phyloP scores from a whole-genome alignment of 2,113 vertebrate genomes.

The Erpornis zantholeuca region DNA sequence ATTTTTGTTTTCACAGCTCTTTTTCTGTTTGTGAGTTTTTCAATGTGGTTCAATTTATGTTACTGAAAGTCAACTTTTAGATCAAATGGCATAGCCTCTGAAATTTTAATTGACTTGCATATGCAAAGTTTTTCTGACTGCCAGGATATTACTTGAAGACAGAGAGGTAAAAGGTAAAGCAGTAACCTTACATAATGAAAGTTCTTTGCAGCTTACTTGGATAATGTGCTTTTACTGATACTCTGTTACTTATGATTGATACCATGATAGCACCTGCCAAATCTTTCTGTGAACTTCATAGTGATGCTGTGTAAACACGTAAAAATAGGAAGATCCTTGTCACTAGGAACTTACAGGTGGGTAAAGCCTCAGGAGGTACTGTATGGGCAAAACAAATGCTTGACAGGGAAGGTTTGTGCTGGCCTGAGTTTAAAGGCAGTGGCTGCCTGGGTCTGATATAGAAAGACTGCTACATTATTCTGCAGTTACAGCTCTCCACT shows the following conservation, averaged over 20 bases:
- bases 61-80: neutral
- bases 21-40: neutral
- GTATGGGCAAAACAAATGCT: neutral
- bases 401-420: neutral
- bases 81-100: neutral
- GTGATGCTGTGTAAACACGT: neutral
- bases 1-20: neutral
- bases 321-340: neutral
- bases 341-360: neutral
- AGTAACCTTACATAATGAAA: neutral
- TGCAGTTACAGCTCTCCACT: neutral
- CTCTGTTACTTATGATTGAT: neutral
- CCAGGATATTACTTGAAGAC: neutral
- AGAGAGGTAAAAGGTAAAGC: neutral
- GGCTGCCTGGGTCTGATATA: neutral
- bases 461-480: neutral
- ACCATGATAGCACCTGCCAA: neutral
- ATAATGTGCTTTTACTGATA: neutral
- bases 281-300: neutral
- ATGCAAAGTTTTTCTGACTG: constrained; percentile 29
- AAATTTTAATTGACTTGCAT: neutral
- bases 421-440: neutral
- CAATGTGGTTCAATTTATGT: neutral
- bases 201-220: neutral
- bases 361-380: neutral